A percentile compares a stretch with the other conserved stretches of the same genome.
These are phyloP conservation scores for Adrianichthys oophorus DNA, from an alignment of 2,797 vertebrate species.

Conservation along the genomic window DNA sequence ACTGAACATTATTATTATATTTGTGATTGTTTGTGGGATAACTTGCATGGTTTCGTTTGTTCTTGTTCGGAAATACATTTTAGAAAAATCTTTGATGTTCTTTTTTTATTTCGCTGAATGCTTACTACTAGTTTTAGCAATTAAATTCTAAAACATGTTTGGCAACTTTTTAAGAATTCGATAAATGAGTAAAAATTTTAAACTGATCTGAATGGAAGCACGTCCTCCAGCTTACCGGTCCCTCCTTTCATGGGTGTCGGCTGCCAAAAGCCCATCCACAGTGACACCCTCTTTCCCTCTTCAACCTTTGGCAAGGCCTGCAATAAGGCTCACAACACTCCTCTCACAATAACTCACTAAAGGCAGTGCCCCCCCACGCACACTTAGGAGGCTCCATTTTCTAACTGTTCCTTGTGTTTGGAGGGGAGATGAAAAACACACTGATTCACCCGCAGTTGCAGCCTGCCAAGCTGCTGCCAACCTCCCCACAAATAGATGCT, in stretches of 20 bases:
- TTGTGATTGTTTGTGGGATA: too few species aligned
- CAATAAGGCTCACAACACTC: constrained; percentile 10
- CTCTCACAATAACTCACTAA: constrained; percentile 20
- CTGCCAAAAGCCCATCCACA: constrained; percentile 8
- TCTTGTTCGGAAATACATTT: too few species aligned
- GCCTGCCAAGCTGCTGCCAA: constrained; percentile 50
- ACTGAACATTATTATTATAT: too few species aligned
- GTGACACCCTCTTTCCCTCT: not conserved
- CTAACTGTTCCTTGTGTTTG: constrained; percentile 35
- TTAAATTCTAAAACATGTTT: too few species aligned
- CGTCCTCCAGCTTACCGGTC: too few species aligned
- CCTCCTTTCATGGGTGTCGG: not conserved
- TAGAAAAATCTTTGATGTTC: too few species aligned
- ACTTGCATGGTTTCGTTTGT: too few species aligned
- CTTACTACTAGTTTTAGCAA: too few species aligned
- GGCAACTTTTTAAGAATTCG: too few species aligned
- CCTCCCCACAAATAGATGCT: constrained; percentile 52
- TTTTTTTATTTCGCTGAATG: too few species aligned
- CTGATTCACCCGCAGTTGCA: constrained; percentile 46
- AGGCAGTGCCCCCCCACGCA: constrained; percentile 3
- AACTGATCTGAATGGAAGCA: too few species aligned
- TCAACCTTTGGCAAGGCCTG: not conserved
- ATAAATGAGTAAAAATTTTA: too few species aligned
- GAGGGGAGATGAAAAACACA: constrained; percentile 45
- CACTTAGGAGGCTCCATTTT: constrained; percentile 18